Evolutionary conservation across 1,140 invertebrate genomes (phyloP), one percentile per base, ranked within the genome.

Genomic region (Phortica variegata): DNA sequence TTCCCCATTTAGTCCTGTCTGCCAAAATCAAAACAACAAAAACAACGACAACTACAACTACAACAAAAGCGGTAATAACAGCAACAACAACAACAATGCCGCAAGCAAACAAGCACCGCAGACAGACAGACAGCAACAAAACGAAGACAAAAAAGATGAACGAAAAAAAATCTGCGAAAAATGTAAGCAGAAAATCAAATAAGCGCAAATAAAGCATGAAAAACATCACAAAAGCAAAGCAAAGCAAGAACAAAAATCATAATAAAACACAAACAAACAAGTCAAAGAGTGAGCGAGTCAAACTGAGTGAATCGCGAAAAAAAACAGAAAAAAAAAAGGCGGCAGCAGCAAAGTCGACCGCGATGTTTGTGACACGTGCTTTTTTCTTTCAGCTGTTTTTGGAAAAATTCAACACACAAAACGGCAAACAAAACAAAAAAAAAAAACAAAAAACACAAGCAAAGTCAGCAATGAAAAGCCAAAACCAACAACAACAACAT

Each of bases 381-480:
- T 72, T 72, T 72, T 72, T 72, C 68, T 49, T 49, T 42, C 47
- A 72, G 68, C 68, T 72, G 68, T 72, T 72, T 72, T 59, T 32
- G 32, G 58, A 49, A 66, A 71, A 61, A 61, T 46, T 66, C 54
- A 54, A 51, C 23, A 26, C 23, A 46, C 36, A 37, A 17, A 68
- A 62, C 66, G 44, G 53, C 51, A 51, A 62, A 6, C 62, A 60
- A 71, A 61, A 66, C 61, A 68, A 63, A 71, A 53, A 63, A 71
- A 57, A 60, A 70, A 70, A 70, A 65, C 63, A 69, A 68, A 68
- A 68, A 60, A 55, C 49, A 56, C 47, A 66, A 66, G 23, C 23
- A 26, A 26, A 26, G 23, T 26, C 23, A 26, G 10, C 10, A 26
- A 26, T 6, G 5, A 26, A 26, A 26, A 26, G 23, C 23, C 5